Evolutionary conservation across 2,113 vertebrate genomes (phyloP).

Genomic region (Proteles cristata): DNA sequence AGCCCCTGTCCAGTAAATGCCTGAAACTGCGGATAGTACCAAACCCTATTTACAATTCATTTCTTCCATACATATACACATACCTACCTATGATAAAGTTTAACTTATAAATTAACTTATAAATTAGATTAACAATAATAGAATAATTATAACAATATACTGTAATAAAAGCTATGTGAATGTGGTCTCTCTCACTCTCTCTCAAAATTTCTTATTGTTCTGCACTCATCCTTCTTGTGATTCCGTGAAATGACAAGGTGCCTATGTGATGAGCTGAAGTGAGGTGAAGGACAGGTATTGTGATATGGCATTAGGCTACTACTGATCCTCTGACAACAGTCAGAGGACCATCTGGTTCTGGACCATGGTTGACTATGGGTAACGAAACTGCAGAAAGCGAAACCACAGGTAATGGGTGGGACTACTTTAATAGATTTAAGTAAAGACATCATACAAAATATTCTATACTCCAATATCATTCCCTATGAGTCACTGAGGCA

Average conservation of each 20-base stretch:
- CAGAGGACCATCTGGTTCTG: not conserved
- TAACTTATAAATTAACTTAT: not conserved
- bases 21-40: not conserved
- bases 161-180: not conserved
- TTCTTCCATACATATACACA: not conserved
- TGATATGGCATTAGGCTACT: not conserved
- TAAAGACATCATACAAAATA: slow-evolving; percentile 53
- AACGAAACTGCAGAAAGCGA: not conserved
- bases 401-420: not conserved
- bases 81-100: not conserved
- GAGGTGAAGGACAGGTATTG: not conserved
- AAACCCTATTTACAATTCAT: not conserved
- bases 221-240: not conserved
- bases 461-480: slow-evolving; percentile 4
- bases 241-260: not conserved
- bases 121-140: not conserved
- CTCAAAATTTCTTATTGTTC: not conserved
- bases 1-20: not conserved
- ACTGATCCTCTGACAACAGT: not conserved
- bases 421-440: slow-evolving; percentile 5
- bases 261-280: not conserved
- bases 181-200: not conserved
- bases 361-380: not conserved
- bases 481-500: slow-evolving; percentile 34
- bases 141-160: not conserved